Percentiles rank a stretch among this genome's conserved stretches.
Conservation (phyloP, 2,113 vertebrate species). For the Neodontobutis hainanensis region DNA sequence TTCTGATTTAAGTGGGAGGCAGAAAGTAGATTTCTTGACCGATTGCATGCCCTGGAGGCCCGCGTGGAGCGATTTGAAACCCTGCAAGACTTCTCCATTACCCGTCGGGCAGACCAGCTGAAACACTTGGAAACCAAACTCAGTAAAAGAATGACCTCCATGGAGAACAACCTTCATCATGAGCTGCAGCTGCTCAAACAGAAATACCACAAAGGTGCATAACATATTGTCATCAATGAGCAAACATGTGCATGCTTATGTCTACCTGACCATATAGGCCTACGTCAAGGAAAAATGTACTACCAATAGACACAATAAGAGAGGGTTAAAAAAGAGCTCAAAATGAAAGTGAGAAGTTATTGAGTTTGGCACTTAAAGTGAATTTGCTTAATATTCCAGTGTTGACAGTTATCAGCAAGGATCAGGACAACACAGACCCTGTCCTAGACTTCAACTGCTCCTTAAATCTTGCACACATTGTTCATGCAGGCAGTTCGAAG, state of each 20-base stretch:
- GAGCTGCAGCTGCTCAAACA: constrained; percentile 82
- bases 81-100: constrained; percentile 51
- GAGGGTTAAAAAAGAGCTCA: not conserved
- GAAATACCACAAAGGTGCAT: constrained; percentile 82
- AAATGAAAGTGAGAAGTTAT: no score
- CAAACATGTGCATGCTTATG: constrained; percentile 35
- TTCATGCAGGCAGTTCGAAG: not conserved
- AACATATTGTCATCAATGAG: constrained; percentile 41
- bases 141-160: constrained; percentile 65
- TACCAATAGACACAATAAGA: not conserved
- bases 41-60: constrained; percentile 62
- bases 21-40: constrained; percentile 72
- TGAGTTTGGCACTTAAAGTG: no score
- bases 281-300: constrained; percentile 28
- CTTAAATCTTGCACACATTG: no score
- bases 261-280: not conserved
- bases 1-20: constrained; percentile 69
- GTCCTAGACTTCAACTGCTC: no score
- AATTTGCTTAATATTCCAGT: no score
- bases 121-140: constrained; percentile 75
- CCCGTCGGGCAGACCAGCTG: constrained; percentile 54
- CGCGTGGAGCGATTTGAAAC: constrained; percentile 71
- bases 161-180: constrained; percentile 79
- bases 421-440: no score
- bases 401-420: no score